A percentile compares a stretch with the other conserved stretches of the same genome.
Evolutionary conservation across 1,140 invertebrate genomes (phyloP).

Genomic region (Propsilocerus akamusi): DNA sequence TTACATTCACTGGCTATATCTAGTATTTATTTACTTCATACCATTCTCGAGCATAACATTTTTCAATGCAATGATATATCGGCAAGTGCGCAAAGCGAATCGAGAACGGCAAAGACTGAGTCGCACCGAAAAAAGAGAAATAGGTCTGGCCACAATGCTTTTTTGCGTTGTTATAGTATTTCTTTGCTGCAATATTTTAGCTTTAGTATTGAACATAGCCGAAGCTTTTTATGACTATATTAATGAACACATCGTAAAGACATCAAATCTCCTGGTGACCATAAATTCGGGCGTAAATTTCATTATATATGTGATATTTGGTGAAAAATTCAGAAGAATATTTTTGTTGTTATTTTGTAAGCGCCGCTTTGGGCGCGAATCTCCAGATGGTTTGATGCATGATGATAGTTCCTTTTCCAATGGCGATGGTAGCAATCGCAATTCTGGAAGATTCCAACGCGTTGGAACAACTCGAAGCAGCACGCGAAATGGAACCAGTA

Average conservation of each 20-base stretch:
- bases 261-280: constrained; percentile 82
- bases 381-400: constrained; percentile 49
- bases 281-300: constrained; percentile 96
- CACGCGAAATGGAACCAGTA: constrained; percentile 26
- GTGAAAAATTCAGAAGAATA: constrained; percentile 84
- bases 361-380: constrained; percentile 34
- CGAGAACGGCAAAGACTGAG: constrained; percentile 61
- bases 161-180: constrained; percentile 87
- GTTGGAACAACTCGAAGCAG: constrained; percentile 34
- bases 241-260: constrained; percentile 60
- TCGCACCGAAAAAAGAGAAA: constrained; percentile 63
- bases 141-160: constrained; percentile 82
- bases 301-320: constrained; percentile 92
- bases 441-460: constrained; percentile 43
- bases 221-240: constrained; percentile 53
- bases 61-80: constrained; percentile 79
- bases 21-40: constrained; percentile 80
- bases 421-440: constrained; percentile 34
- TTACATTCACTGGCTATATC: constrained; percentile 85
- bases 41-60: constrained; percentile 70
- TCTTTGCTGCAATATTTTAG: constrained; percentile 82
- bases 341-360: constrained; percentile 76
- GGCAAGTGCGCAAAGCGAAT: constrained; percentile 66
- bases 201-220: constrained; percentile 72
- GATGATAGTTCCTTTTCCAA: constrained; percentile 66